phyloP scores from a whole-genome alignment of 2,888 invertebrate genomes.

The Aleiodes testaceus region DNA sequence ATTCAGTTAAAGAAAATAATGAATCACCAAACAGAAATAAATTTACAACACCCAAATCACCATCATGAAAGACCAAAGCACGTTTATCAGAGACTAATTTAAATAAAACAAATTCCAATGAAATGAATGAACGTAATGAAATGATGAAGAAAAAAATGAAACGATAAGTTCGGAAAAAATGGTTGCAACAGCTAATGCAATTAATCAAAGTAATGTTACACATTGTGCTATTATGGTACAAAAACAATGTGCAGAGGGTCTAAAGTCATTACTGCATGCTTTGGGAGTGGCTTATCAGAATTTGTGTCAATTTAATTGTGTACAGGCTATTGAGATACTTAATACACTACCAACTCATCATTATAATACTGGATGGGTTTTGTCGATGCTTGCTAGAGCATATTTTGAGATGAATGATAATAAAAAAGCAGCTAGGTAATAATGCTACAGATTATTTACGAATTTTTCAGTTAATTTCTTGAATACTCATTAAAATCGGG shows the following conservation, averaged over 20 bases:
- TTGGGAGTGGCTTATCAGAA: slow-evolving; percentile 89
- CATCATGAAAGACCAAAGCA: slow-evolving; percentile 91
- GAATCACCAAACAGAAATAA: slow-evolving; percentile 91
- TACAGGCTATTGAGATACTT: slow-evolving; percentile 86
- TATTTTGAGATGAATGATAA: slow-evolving; percentile 95
- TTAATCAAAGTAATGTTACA: slow-evolving; percentile 68
- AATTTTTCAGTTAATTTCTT: too few species aligned
- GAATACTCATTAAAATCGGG: too few species aligned
- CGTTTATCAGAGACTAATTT: slow-evolving; percentile 83
- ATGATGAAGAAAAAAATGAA: slow-evolving; percentile 77
- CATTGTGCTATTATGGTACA: slow-evolving; percentile 74
- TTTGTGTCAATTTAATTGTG: slow-evolving; percentile 89
- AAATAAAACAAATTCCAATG: slow-evolving; percentile 82
- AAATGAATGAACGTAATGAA: slow-evolving; percentile 84
- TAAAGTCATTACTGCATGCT: slow-evolving; percentile 85
- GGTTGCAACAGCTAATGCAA: slow-evolving; percentile 67
- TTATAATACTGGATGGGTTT: slow-evolving; percentile 91
- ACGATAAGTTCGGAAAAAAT: slow-evolving; percentile 79
- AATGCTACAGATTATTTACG: too few species aligned
- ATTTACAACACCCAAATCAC: slow-evolving; percentile 91
- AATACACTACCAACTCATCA: slow-evolving; percentile 88
- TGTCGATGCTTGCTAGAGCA: slow-evolving; percentile 90
- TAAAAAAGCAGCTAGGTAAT: slow-evolving; percentile 79
- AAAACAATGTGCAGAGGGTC: slow-evolving; percentile 80
- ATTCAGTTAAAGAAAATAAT: slow-evolving; percentile 97